Base-by-base conservation (phyloP, 2,888 invertebrate species). In the Drosophila villosipedis region DNA sequence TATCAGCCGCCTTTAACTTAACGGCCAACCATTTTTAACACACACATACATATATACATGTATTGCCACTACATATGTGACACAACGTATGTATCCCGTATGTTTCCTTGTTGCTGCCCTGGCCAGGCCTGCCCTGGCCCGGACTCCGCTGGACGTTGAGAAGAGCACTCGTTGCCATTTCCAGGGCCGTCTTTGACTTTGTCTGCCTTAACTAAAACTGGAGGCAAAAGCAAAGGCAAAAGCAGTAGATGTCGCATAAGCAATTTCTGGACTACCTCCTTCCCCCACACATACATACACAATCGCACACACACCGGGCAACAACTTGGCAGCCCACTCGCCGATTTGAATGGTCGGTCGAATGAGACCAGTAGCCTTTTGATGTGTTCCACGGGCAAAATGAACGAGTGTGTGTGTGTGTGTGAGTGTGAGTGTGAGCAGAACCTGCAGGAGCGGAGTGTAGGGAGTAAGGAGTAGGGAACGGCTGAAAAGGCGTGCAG, bases 171-270 rank as follows among this genome's bases (percentile, higher is more conserved):
- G 53, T 47, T 70, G 59, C 72, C 75, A 59, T 43, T 59, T 65
- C 65, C 59, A 49, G 55, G 39, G 59, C 64, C 89, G 83, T 86
- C 84, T 89, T 86, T 83, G 82, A 68, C 78, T 72, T 70, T 58
- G 72, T 78, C 76, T 75, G 79, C 80, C 79, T 77, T 87, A 90
- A 80, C 91, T 82, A 82, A 83, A 89, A 82, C 81, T 81, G 77
- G 78, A 88, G 82, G 89, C 83, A 80, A 83, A 75, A 74, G 74
- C 83, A 80, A 84, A 73, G 73, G 74, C 73, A 59, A 69, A 55
- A 70, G 83, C 82, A 80, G 83, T 89, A 78, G 89, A 91, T 86
- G 91, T 91, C 91, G 89, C 89, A 92, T 91, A 91, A 90, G 86
- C 90, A 83, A 86, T 85, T 87, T 84, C 80, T 84, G 76, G 80